A percentile compares a stretch with the other conserved stretches of the same genome.
Evolutionary conservation across 2,113 vertebrate species (phyloP).

Genomic region (Maccullochella peelii): DNA sequence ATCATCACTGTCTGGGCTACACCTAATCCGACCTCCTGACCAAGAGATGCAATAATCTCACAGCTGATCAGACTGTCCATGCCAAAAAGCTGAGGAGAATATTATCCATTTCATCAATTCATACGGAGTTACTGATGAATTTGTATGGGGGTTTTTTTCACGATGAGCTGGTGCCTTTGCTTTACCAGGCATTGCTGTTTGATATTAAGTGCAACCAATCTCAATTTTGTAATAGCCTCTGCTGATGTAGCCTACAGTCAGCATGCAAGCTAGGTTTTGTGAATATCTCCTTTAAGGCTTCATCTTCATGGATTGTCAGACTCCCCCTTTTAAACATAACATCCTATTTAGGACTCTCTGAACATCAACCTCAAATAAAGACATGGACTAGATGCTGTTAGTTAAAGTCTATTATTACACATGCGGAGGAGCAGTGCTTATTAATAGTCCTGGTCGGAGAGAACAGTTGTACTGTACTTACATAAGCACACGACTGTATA

Average conservation of each 20-base stretch:
- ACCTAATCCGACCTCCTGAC: conserved; percentile 18
- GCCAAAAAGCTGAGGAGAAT: not conserved
- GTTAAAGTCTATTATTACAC: conserved; percentile 20
- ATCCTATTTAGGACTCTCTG: not conserved
- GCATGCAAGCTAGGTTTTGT: not conserved
- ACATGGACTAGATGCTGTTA: conserved; percentile 12
- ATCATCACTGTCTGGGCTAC: not conserved
- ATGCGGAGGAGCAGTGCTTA: conserved; percentile 35
- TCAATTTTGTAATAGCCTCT: not conserved
- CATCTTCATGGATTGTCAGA: not conserved
- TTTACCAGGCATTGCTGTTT: conserved; percentile 7
- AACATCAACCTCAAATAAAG: conserved; percentile 33
- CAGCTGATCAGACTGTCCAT: not conserved
- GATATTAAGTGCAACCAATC: not conserved
- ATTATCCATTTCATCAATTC: not conserved
- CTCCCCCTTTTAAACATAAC: not conserved
- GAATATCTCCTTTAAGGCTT: conserved; percentile 9
- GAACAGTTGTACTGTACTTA: conserved; percentile 39
- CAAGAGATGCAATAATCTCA: not conserved
- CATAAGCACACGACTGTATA: conserved; percentile 43
- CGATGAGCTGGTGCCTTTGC: not conserved
- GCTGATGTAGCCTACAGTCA: not conserved
- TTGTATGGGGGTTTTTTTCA: not conserved
- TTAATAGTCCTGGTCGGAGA: conserved; percentile 23
- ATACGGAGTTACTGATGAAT: not conserved